phyloP scores from a whole-genome alignment of 2,888 invertebrate species.

The Eupithecia dodoneata region DNA sequence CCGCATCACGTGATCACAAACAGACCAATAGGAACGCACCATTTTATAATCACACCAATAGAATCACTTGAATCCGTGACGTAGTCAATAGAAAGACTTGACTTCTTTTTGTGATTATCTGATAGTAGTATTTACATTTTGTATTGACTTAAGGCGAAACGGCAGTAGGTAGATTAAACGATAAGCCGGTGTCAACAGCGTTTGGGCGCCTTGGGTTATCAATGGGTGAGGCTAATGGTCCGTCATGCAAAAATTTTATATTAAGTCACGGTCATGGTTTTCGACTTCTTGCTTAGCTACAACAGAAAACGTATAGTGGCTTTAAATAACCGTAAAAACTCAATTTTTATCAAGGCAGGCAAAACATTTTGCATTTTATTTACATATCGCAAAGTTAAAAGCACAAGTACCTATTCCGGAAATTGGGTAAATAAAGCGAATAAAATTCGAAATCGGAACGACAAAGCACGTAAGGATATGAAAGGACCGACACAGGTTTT shows the following conservation, averaged over 20 bases:
- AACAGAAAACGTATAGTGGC: background rate
- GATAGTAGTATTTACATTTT: slow-evolving; percentile 79
- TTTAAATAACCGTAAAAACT: background rate
- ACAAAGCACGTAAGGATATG: slow-evolving; percentile 16
- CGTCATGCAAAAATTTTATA: slow-evolving; percentile 68
- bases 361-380: background rate
- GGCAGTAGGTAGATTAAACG: slow-evolving; percentile 82
- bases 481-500: slow-evolving; percentile 28
- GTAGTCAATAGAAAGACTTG: slow-evolving; percentile 13
- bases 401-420: slow-evolving; percentile 19
- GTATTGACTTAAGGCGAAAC: slow-evolving; percentile 81
- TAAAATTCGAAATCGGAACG: slow-evolving; percentile 24
- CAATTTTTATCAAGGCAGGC: background rate
- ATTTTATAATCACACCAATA: slow-evolving; percentile 49
- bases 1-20: slow-evolving; percentile 4
- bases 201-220: slow-evolving; percentile 75
- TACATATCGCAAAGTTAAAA: background rate
- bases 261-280: slow-evolving; percentile 10
- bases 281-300: background rate
- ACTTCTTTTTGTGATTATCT: slow-evolving; percentile 55
- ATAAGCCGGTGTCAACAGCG: slow-evolving; percentile 76
- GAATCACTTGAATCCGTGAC: slow-evolving; percentile 9
- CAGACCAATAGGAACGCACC: slow-evolving; percentile 49
- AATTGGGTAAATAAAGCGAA: slow-evolving; percentile 11
- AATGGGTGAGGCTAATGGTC: slow-evolving; percentile 59